Conservation (phyloP, 1,140 invertebrate genomes). For the Battus philenor region DNA sequence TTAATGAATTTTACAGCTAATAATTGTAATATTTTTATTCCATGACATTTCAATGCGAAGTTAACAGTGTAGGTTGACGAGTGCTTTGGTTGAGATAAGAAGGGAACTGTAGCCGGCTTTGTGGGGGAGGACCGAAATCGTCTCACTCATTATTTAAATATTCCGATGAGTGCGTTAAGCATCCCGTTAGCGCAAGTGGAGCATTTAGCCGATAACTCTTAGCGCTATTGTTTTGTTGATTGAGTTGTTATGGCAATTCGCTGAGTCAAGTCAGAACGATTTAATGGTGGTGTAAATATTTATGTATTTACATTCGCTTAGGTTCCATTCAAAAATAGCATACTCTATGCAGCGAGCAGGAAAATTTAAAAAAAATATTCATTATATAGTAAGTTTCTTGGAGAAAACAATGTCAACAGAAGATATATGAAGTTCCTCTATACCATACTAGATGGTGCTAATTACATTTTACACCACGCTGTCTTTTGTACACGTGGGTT, state of each 20-base stretch:
- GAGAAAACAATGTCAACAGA: too few species aligned
- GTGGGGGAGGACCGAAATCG: conserved; percentile 29
- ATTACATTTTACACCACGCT: too few species aligned
- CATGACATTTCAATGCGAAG: too few species aligned
- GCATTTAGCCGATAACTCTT: conserved; percentile 42
- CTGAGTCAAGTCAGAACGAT: background rate
- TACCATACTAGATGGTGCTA: too few species aligned
- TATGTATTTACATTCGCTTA: background rate
- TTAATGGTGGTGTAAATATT: background rate
- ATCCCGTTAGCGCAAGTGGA: conserved; percentile 46
- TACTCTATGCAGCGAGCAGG: too few species aligned
- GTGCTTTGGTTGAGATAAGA: conserved; percentile 58
- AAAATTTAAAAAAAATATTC: too few species aligned
- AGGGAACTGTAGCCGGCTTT: conserved; percentile 45
- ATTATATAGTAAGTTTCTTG: too few species aligned
- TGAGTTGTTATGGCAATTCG: conserved; percentile 34
- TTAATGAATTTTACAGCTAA: background rate
- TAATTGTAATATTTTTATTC: too few species aligned
- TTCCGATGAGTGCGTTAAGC: conserved; percentile 56
- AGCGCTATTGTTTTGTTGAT: conserved; percentile 54
- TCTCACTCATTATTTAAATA: conserved; percentile 66
- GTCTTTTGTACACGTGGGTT: too few species aligned
- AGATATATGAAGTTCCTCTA: too few species aligned
- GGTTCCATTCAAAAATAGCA: too few species aligned
- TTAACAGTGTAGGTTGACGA: conserved; percentile 26